Percentiles rank a stretch among this genome's conserved stretches.
Evolutionary conservation across 1,140 invertebrate genomes (phyloP).

Genomic region (Drosophila kohkoa): DNA sequence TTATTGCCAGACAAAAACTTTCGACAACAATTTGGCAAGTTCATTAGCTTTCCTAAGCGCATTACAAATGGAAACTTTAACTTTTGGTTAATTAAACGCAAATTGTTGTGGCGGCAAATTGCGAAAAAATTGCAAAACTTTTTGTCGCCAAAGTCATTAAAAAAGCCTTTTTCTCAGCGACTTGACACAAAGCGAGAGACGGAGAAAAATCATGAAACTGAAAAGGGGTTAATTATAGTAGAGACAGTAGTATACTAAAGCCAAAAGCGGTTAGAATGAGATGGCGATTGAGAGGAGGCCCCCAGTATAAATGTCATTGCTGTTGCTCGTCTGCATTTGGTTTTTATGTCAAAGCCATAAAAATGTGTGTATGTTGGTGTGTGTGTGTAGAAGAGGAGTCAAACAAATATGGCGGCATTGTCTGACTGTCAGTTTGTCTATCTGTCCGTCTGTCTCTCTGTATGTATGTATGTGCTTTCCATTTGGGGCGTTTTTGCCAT

Average conservation of each 20-base stretch:
- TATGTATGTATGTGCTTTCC: slow-evolving; percentile 33
- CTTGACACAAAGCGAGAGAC: slow-evolving; percentile 47
- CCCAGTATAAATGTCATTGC: slow-evolving; percentile 55
- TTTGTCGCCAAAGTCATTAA: slow-evolving; percentile 78
- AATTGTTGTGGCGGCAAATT: slow-evolving; percentile 82
- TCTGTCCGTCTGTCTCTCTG: slow-evolving; percentile 22
- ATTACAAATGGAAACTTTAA: slow-evolving; percentile 51
- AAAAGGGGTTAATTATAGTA: slow-evolving; percentile 75
- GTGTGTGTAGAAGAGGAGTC: not conserved
- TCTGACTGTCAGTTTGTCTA: slow-evolving; percentile 6
- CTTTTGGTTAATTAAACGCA: slow-evolving; percentile 83
- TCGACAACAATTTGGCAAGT: slow-evolving; percentile 64
- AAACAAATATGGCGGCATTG: slow-evolving; percentile 75
- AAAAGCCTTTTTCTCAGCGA: slow-evolving; percentile 76
- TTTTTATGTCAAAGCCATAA: slow-evolving; percentile 75
- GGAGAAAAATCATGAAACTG: slow-evolving; percentile 5
- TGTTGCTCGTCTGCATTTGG: slow-evolving; percentile 46
- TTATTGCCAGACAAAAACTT: slow-evolving; percentile 79
- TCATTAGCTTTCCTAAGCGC: slow-evolving; percentile 69
- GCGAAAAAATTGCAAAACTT: slow-evolving; percentile 73
- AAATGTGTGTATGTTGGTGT: slow-evolving; percentile 24
- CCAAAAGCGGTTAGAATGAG: slow-evolving; percentile 22
- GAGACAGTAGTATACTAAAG: not conserved
- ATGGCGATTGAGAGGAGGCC: not conserved
- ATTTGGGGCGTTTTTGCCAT: slow-evolving; percentile 41